These are phyloP conservation scores for Thamnophis sirtalis DNA, from an alignment of 2,113 vertebrate species.

Conservation along the genomic window DNA sequence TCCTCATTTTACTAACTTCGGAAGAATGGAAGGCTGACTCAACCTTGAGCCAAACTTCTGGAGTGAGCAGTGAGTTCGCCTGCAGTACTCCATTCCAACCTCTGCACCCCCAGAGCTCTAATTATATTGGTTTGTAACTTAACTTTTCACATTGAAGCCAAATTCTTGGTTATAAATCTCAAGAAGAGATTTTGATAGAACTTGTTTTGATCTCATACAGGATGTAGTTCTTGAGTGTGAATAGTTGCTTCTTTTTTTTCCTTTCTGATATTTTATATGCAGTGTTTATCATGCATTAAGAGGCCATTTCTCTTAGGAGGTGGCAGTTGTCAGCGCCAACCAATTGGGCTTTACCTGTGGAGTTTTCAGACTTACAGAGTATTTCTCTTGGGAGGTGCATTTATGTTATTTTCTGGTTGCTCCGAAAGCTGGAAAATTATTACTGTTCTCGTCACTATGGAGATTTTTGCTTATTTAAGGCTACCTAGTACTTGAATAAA, in stretches of 20 bases:
- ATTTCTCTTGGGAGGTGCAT: background rate
- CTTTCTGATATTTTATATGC: background rate
- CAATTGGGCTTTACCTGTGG: background rate
- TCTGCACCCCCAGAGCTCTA: too few species aligned
- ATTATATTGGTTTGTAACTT: background rate
- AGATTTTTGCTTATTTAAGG: background rate
- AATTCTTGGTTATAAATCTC: background rate
- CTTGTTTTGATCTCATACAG: background rate
- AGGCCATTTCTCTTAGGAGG: background rate
- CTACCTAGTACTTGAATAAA: background rate
- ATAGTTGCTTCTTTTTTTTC: background rate
- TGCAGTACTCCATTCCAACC: too few species aligned
- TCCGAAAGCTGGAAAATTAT: background rate
- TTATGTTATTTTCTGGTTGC: background rate
- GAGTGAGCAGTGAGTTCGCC: too few species aligned
- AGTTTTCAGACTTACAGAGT: background rate
- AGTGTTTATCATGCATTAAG: background rate
- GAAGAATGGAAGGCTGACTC: too few species aligned
- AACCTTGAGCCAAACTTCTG: too few species aligned
- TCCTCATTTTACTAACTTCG: too few species aligned
- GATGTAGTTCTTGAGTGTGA: background rate
- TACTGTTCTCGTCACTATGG: background rate
- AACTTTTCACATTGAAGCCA: background rate
- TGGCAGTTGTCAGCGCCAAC: background rate
- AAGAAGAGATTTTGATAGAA: background rate